phyloP scores from a whole-genome alignment of 2,797 vertebrate genomes.

The Enteromius unitaeniatus region DNA sequence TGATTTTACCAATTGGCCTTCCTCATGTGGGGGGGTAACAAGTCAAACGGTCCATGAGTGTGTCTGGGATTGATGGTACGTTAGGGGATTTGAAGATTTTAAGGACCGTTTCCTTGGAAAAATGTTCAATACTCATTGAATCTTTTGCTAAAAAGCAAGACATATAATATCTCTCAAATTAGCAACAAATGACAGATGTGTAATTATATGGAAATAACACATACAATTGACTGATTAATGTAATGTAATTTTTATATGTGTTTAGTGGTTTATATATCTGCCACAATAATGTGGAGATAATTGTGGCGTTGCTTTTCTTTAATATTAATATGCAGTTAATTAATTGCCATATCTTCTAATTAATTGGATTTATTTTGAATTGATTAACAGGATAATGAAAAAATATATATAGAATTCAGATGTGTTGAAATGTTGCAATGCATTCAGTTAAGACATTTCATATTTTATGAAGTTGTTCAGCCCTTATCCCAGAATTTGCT shows the following conservation, averaged over 20 bases:
- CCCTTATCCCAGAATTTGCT: slow-evolving; percentile 5
- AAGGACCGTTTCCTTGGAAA: not conserved
- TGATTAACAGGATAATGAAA: not conserved
- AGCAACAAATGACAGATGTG: not conserved
- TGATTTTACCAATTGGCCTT: slow-evolving; percentile 88
- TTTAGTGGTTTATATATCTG: slow-evolving; percentile 1
- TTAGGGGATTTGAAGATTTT: not conserved
- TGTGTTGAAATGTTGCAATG: not conserved
- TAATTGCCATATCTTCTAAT: not conserved
- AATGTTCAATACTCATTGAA: not conserved
- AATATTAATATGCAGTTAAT: not conserved
- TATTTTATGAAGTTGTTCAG: slow-evolving; percentile 2
- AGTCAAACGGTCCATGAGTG: slow-evolving; percentile 10
- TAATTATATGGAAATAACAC: not conserved
- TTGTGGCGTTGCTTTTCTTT: not conserved
- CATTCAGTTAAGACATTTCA: not conserved
- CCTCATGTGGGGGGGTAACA: slow-evolving; percentile 69
- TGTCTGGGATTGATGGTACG: slow-evolving; percentile 12
- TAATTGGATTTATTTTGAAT: not conserved
- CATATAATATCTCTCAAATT: not conserved
- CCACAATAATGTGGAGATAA: not conserved
- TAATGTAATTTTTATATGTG: not conserved
- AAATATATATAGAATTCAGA: not conserved
- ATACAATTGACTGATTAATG: not conserved
- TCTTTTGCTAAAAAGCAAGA: not conserved